Percentiles rank a stretch among this genome's conserved stretches.
Evolutionary conservation across 2,888 invertebrate species (phyloP).

Genomic region (Brachylomia viminalis): DNA sequence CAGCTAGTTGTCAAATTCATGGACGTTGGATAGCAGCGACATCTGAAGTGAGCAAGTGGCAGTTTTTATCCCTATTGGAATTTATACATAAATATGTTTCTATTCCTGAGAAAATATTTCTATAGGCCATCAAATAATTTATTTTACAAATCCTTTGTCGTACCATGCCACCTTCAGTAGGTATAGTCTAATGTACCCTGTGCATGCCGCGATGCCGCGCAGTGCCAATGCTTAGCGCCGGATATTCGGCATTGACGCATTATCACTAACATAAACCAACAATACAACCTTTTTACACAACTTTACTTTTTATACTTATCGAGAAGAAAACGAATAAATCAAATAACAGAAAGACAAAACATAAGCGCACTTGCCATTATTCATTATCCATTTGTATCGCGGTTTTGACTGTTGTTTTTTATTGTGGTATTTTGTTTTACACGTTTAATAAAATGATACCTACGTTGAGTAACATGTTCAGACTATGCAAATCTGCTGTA

Average conservation of each 20-base stretch:
- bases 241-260: neutral
- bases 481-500: neutral
- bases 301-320: no score
- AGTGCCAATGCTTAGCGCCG: neutral
- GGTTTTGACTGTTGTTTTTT: constrained; percentile 18
- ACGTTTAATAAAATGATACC: constrained; percentile 48
- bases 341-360: constrained; percentile 30
- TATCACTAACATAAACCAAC: neutral
- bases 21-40: no score
- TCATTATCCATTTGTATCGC: constrained; percentile 11
- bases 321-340: constrained; percentile 17
- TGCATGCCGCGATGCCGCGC: neutral
- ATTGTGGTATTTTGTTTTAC: constrained; percentile 14
- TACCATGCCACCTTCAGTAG: no score
- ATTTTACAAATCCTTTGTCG: neutral
- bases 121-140: no score
- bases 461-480: constrained; percentile 33
- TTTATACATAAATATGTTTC: no score
- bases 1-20: no score
- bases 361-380: neutral
- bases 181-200: no score
- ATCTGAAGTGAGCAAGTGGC: no score
- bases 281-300: constrained; percentile 20
- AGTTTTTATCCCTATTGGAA: no score
- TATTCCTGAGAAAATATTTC: no score